A percentile compares a stretch with the other conserved stretches of the same genome.
phyloP scores from a whole-genome alignment of 2,888 invertebrate genomes.

The Ophion obscuratus region DNA sequence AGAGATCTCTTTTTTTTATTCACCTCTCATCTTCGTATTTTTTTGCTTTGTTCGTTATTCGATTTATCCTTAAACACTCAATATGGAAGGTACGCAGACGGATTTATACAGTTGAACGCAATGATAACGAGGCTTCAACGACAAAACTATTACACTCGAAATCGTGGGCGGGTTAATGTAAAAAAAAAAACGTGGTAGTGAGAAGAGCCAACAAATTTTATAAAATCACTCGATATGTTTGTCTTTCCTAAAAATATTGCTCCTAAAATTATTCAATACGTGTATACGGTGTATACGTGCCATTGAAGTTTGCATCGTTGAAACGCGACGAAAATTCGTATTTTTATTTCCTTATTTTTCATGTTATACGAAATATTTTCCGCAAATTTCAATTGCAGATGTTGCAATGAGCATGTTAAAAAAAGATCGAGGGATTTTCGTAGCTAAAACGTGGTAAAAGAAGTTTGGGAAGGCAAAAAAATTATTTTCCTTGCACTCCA shows the following conservation, averaged over 20 bases:
- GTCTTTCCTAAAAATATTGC: slow-evolving; percentile 31
- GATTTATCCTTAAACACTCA: slow-evolving; percentile 42
- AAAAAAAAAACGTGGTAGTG: slow-evolving; percentile 31
- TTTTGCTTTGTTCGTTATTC: not conserved
- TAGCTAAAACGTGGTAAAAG: too few relatives aligned
- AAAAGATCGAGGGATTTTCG: too few relatives aligned
- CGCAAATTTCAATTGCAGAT: too few relatives aligned
- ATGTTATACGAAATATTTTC: too few relatives aligned
- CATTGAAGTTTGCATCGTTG: too few relatives aligned
- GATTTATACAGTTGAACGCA: slow-evolving; percentile 55
- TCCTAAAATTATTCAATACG: slow-evolving; percentile 55
- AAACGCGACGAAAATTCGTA: too few relatives aligned
- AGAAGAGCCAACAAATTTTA: slow-evolving; percentile 39
- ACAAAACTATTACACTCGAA: slow-evolving; percentile 17
- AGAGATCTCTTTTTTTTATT: slow-evolving; percentile 33
- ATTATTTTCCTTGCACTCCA: too few relatives aligned
- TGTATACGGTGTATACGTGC: slow-evolving; percentile 29
- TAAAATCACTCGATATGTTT: slow-evolving; percentile 61
- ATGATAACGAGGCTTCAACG: slow-evolving; percentile 32
- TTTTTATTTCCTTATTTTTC: too few relatives aligned
- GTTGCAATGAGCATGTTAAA: too few relatives aligned
- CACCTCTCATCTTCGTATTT: not conserved
- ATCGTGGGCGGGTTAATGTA: slow-evolving; percentile 27
- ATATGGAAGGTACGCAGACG: slow-evolving; percentile 64
- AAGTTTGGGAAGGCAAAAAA: too few relatives aligned